Conservation (phyloP, 2,113 vertebrate species). For the Etheostoma cragini region DNA sequence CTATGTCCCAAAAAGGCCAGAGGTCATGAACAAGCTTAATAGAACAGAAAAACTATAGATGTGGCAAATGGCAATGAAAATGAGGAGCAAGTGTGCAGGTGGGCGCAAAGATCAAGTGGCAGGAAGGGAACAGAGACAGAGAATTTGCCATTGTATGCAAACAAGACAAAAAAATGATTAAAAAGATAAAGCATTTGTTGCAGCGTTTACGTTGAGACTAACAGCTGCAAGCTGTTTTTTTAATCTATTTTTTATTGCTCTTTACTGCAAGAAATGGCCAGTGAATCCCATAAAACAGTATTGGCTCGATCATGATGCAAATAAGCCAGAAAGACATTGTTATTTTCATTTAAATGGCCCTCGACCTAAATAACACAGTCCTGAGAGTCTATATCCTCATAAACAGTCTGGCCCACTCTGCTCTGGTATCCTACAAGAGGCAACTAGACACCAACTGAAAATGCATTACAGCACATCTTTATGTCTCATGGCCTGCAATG, state of each 20-base stretch:
- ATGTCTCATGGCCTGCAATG: conserved; percentile 60
- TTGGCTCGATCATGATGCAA: conserved; percentile 47
- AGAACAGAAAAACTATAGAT: not conserved
- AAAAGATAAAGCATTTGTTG: not conserved
- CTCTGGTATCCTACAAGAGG: conserved; percentile 63
- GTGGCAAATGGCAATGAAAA: not conserved
- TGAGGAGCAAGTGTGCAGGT: not conserved
- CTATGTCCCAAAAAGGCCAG: no score
- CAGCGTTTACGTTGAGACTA: not conserved
- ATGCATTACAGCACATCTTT: conserved; percentile 66
- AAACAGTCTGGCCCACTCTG: conserved; percentile 54
- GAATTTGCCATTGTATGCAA: not conserved
- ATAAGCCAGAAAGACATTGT: conserved; percentile 46
- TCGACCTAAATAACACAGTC: conserved; percentile 51
- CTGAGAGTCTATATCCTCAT: conserved; percentile 52
- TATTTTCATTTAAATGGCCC: conserved; percentile 52
- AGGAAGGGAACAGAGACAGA: not conserved
- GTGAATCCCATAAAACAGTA: conserved; percentile 36
- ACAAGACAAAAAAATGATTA: conserved; percentile 17
- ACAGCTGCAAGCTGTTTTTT: conserved; percentile 39
- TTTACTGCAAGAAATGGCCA: conserved; percentile 38
- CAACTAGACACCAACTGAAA: conserved; percentile 57
- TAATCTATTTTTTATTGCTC: conserved; percentile 31
- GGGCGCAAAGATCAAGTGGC: not conserved
- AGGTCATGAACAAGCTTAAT: not conserved